phyloP scores from a whole-genome alignment of 2,797 vertebrate genomes.

The Rhadinocentrus ornatus region DNA sequence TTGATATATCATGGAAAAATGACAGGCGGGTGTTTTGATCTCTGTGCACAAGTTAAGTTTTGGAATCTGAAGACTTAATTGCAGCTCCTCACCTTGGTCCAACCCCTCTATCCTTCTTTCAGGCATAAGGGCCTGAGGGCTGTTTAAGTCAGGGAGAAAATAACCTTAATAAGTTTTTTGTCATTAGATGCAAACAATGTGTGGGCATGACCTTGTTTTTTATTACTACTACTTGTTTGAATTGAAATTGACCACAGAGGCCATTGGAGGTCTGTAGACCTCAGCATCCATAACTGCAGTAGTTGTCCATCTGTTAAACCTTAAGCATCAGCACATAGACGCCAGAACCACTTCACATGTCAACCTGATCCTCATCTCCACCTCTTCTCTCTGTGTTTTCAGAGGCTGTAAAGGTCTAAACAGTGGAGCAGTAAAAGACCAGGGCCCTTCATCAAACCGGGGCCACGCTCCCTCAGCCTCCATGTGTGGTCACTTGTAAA shows the following conservation, averaged over 20 bases:
- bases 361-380: slow-evolving; percentile 48
- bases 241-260: background rate
- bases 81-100: too few species aligned
- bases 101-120: too few species aligned
- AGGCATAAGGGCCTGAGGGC: background rate
- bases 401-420: slow-evolving; percentile 49
- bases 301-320: slow-evolving; percentile 57
- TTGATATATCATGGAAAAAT: too few species aligned
- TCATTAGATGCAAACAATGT: too few species aligned
- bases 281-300: slow-evolving; percentile 37
- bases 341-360: slow-evolving; percentile 30
- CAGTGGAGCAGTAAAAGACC: slow-evolving; percentile 45
- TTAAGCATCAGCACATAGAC: slow-evolving; percentile 40
- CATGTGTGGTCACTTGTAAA: slow-evolving; percentile 76
- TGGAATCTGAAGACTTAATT: too few species aligned
- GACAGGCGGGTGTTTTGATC: too few species aligned
- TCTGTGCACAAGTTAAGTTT: too few species aligned
- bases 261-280: slow-evolving; percentile 1
- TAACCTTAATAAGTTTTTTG: background rate
- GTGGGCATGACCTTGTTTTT: background rate
- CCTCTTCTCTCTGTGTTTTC: slow-evolving; percentile 26
- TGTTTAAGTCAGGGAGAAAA: background rate
- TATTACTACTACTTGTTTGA: background rate
- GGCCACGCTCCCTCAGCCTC: slow-evolving; percentile 3
- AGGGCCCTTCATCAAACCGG: slow-evolving; percentile 31